Evolutionary conservation across 2,797 vertebrate genomes (phyloP), one percentile per base, ranked within the genome.

Genomic region (Merluccius polli): DNA sequence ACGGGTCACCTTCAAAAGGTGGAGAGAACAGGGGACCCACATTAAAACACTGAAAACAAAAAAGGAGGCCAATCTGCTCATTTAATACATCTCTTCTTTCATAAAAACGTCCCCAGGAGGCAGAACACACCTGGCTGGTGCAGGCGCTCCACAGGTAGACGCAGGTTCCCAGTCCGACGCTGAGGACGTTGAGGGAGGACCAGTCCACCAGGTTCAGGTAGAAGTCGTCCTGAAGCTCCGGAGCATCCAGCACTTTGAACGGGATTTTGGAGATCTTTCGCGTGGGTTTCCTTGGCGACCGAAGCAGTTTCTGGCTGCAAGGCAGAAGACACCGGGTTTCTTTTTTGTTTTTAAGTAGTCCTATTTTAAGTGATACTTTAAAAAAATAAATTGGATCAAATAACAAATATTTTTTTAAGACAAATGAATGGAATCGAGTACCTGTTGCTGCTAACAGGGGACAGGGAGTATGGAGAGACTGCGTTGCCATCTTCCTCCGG

Each of bases 131-230:
- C 94, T 99, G 98, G 88, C 98, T 99, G 12, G 98, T 99, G 86
- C 98, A 99, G 82, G 98, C 98, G 0, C 98, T 99, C 98, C 98
- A 99, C 33, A 99, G 92, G 86, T 99, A 99, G 21, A 99, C 98
- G 2, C 98, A 99, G 78, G 98, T 99, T 0, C 98, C 98, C 74
- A 99, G 93, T 76, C 98, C 98, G 73, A 99, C 98, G 0, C 98
- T 99, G 83, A 99, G 95, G 65, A 99, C 97, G 0, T 99, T 99
- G 68, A 99, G 94, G 75, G 98, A 99, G 0, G 98, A 99, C 98
- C 98, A 99, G 93, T 99, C 98, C 73, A 99, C 98, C 81, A 99
- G 89, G 88, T 99, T 99, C 92, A 99, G 95, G 93, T 99, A 99
- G 93, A 99, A 99, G 81, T 99, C 98, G 0, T 99, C 98, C 87